Conservation (phyloP, 64 coral and sea anemone genomes). For the Montipora sp. region DNA sequence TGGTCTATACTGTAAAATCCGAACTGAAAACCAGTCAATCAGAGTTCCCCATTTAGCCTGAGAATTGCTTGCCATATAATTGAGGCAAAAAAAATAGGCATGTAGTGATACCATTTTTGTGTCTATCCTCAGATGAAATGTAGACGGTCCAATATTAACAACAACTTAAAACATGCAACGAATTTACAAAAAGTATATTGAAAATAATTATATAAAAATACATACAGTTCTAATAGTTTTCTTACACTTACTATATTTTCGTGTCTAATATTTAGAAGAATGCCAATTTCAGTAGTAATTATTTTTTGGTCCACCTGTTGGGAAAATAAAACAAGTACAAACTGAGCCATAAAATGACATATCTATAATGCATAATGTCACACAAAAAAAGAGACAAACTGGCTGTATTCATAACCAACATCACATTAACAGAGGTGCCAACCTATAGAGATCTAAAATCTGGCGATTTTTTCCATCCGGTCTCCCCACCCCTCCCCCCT, state of each 20-base stretch:
- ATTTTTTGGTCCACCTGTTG: constrained; percentile 96
- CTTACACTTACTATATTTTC: constrained; percentile 85
- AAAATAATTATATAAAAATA: not conserved
- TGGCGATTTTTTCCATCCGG: too few species aligned
- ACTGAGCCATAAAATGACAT: not conserved
- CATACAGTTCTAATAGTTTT: not conserved
- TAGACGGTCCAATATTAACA: not conserved
- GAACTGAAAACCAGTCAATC: too few species aligned
- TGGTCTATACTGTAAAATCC: too few species aligned
- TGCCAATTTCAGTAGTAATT: constrained; percentile 91
- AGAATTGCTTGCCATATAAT: not conserved
- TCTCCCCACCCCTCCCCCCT: too few species aligned
- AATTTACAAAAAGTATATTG: not conserved
- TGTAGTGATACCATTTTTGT: not conserved
- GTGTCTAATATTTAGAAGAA: constrained; percentile 84
- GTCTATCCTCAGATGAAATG: not conserved
- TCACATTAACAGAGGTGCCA: too few species aligned
- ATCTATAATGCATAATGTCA: too few species aligned
- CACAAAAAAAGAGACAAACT: too few species aligned
- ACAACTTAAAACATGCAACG: not conserved
- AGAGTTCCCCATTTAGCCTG: too few species aligned
- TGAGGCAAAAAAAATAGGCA: not conserved
- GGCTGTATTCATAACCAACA: too few species aligned
- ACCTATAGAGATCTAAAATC: too few species aligned
- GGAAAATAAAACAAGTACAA: not conserved